Conservation (phyloP, 2,797 vertebrate genomes). For the Lateolabrax maculatus region DNA sequence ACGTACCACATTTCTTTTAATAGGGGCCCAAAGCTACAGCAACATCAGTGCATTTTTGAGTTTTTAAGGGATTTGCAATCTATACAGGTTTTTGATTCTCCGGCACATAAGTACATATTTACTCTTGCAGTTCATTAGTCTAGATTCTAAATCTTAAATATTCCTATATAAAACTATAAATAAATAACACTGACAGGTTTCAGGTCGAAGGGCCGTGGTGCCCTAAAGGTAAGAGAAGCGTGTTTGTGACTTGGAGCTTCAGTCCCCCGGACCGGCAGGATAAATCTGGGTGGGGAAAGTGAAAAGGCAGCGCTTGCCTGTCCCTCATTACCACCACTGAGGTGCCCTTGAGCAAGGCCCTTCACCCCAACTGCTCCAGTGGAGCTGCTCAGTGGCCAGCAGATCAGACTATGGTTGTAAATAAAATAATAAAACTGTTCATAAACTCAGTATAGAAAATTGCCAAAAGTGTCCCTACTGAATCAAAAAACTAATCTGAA, state of each 20-base stretch:
- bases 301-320: not conserved
- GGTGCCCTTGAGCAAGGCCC: not conserved
- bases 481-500: too few species aligned
- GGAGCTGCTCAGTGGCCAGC: not conserved
- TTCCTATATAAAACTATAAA: too few species aligned
- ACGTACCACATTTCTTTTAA: not conserved
- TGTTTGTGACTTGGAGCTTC: too few species aligned
- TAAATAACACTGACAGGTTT: too few species aligned
- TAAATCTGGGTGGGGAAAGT: not conserved
- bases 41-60: not conserved
- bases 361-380: not conserved
- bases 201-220: too few species aligned
- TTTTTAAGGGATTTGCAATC: not conserved
- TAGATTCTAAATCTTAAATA: too few species aligned
- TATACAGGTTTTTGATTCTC: not conserved
- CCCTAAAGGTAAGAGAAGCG: too few species aligned
- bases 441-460: too few species aligned
- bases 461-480: too few species aligned
- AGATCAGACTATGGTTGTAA: not conserved
- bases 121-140: not conserved
- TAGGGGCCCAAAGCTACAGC: not conserved
- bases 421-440: too few species aligned
- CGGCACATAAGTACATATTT: not conserved
- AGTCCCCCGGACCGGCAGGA: too few species aligned
- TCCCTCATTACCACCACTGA: not conserved